A percentile compares a stretch with the other conserved stretches of the same genome.
Evolutionary conservation across 2,113 vertebrate species (phyloP).

Genomic region (Xenotilapia longispinis): DNA sequence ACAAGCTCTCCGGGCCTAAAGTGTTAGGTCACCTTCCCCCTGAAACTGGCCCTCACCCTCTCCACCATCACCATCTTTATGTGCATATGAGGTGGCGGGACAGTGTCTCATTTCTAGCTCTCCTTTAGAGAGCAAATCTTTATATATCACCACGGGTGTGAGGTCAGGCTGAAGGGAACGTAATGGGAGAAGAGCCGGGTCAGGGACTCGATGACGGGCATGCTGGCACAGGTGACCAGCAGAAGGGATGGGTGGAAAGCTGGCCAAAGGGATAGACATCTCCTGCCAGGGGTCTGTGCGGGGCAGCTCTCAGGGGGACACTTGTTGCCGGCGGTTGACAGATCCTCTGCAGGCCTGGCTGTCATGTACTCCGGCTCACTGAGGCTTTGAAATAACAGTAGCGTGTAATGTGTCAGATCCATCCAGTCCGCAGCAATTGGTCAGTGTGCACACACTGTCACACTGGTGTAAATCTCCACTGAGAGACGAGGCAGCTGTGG

Average conservation of each 20-base stretch:
- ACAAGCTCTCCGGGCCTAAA: background rate
- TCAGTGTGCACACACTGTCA: conserved; percentile 2
- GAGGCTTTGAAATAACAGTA: conserved; percentile 53
- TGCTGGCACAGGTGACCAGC: conserved; percentile 55
- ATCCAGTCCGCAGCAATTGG: conserved; percentile 28
- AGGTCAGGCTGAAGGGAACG: conserved; percentile 47
- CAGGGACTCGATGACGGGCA: conserved; percentile 55
- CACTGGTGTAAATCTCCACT: conserved; percentile 42
- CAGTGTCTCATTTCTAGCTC: conserved; percentile 51
- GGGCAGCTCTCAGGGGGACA: conserved; percentile 31
- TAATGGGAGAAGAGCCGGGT: conserved; percentile 63
- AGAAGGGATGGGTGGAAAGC: background rate
- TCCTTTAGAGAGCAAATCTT: conserved; percentile 62
- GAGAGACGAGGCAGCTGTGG: conserved; percentile 50
- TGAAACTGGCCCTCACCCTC: background rate
- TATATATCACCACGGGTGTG: conserved; percentile 64
- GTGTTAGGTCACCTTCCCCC: background rate
- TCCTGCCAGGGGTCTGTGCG: background rate
- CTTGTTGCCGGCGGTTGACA: conserved; percentile 28
- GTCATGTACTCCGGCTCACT: conserved; percentile 23
- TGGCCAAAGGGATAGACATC: background rate
- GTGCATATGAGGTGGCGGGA: conserved; percentile 28
- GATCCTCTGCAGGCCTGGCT: conserved; percentile 49
- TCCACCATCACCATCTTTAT: background rate
- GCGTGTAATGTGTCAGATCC: conserved; percentile 35